Evolutionary conservation across 2,888 invertebrate genomes (phyloP).

Genomic region (Chesias legatella): DNA sequence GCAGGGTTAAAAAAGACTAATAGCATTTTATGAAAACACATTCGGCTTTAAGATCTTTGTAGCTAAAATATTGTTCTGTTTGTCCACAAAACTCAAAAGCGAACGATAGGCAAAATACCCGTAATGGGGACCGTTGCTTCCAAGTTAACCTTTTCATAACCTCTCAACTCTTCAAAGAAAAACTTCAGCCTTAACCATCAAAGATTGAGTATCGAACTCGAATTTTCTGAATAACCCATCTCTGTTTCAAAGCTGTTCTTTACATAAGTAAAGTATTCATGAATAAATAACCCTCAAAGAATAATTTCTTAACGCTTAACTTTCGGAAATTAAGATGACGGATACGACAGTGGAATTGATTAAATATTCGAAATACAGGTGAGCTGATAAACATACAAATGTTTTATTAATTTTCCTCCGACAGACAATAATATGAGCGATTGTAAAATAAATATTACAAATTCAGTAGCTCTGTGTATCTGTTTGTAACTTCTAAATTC

Average conservation of each 20-base stretch:
- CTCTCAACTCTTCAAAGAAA: conserved; percentile 24
- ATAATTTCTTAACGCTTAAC: conserved; percentile 40
- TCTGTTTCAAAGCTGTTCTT: conserved; percentile 31
- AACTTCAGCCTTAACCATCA: conserved; percentile 4
- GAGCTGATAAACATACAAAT: neutral
- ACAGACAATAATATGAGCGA: too few species aligned
- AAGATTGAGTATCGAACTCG: conserved; percentile 17
- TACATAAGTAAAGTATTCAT: conserved; percentile 39
- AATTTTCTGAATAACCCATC: conserved; percentile 26
- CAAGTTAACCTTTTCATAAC: conserved; percentile 33
- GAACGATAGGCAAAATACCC: conserved; percentile 39
- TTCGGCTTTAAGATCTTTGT: too few species aligned
- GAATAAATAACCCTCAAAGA: conserved; percentile 41
- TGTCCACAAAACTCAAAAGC: too few species aligned
- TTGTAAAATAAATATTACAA: too few species aligned
- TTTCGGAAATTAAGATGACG: conserved; percentile 42
- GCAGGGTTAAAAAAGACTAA: too few species aligned
- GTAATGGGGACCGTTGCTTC: conserved; percentile 45
- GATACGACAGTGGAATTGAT: conserved; percentile 39
- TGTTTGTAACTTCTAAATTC: too few species aligned
- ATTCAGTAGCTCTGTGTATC: too few species aligned
- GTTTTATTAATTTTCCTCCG: too few species aligned
- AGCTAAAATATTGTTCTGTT: too few species aligned
- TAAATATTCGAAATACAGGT: conserved; percentile 33
- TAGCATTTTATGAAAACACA: too few species aligned